Evolutionary conservation across 2,888 invertebrate genomes (phyloP).

Genomic region (Hemicrepidius hirtus): DNA sequence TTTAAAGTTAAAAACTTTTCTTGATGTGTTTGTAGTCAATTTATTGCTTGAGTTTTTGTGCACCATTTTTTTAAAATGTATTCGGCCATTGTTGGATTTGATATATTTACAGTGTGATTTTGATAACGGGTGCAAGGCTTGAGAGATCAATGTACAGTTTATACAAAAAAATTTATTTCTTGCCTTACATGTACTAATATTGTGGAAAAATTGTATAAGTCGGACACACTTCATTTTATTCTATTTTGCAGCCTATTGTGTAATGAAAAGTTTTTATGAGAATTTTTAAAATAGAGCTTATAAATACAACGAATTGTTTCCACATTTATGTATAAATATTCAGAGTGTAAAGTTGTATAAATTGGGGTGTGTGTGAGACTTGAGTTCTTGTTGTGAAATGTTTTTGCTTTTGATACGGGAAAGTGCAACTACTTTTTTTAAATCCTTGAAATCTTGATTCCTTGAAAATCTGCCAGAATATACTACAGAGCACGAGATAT

Average conservation of each 20-base stretch:
- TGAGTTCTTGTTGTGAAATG: conserved; percentile 21
- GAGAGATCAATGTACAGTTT: conserved; percentile 51
- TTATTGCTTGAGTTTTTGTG: conserved; percentile 43
- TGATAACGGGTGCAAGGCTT: conserved; percentile 47
- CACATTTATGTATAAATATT: conserved; percentile 25
- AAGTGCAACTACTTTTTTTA: conserved; percentile 31
- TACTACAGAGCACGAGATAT: no score
- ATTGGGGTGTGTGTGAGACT: conserved; percentile 40
- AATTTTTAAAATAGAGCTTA: conserved; percentile 45
- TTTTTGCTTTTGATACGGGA: conserved; percentile 25
- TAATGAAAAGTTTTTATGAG: conserved; percentile 5
- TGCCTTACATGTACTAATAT: conserved; percentile 50
- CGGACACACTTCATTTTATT: conserved; percentile 38
- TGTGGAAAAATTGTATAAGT: conserved; percentile 38
- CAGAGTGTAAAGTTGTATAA: conserved; percentile 32
- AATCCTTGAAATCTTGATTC: not conserved
- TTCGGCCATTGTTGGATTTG: conserved; percentile 50
- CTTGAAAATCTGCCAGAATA: no score
- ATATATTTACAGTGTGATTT: conserved; percentile 49
- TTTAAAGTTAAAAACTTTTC: conserved; percentile 17
- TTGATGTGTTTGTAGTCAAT: conserved; percentile 47
- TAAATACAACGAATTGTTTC: conserved; percentile 49
- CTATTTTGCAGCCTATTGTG: conserved; percentile 14
- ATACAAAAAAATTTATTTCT: conserved; percentile 42
- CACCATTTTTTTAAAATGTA: conserved; percentile 38